Evolutionary conservation across 92 coral and sea anemone genomes (phyloP).

Genomic region (Parazoanthus swiftii): DNA sequence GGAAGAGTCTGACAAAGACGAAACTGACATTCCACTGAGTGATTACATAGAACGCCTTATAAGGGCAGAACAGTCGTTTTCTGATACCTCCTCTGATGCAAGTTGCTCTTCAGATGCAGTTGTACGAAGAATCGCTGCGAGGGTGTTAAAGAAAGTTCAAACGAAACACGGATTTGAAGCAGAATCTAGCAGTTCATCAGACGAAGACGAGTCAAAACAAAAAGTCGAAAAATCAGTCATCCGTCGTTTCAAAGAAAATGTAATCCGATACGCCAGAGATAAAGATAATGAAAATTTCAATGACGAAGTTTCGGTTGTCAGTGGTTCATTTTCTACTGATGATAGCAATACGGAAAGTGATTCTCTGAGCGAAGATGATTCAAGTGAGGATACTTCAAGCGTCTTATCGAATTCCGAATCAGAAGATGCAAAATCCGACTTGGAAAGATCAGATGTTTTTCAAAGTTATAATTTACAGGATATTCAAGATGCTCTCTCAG

Average conservation of each 20-base stretch:
- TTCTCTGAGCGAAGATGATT: neutral
- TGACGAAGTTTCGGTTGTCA: neutral
- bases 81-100: conserved; percentile 20
- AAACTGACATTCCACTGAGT: neutral
- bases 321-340: neutral
- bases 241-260: neutral
- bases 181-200: neutral
- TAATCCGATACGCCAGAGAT: neutral
- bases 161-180: neutral
- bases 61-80: conserved; percentile 17
- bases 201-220: neutral
- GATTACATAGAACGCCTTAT: conserved; percentile 12
- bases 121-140: neutral
- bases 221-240: neutral
- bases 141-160: conserved; percentile 12
- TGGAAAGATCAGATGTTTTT: neutral
- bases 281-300: neutral
- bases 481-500: neutral
- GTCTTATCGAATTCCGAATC: neutral
- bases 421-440: neutral
- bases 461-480: neutral
- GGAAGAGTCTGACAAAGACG: neutral
- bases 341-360: neutral
- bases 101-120: conserved; percentile 29
- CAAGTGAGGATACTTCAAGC: neutral